Evolutionary conservation across 2,888 invertebrate genomes (phyloP).

Genomic region (Halictus quadricinctus): DNA sequence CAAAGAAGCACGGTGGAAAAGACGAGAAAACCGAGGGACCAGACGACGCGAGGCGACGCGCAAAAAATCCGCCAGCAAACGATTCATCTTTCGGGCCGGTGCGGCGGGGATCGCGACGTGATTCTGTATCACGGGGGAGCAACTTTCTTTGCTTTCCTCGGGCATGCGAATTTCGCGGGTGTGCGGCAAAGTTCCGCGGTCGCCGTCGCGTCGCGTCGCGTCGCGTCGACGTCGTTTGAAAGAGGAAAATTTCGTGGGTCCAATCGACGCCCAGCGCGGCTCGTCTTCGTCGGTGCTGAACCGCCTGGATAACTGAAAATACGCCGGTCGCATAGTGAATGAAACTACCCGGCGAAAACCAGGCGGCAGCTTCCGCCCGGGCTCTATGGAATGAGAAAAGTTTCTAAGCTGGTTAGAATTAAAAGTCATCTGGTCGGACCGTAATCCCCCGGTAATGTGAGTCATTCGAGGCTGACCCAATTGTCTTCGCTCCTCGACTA

Average conservation of each 20-base stretch:
- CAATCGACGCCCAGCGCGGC: slow-evolving; percentile 38
- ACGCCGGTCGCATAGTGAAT: slow-evolving; percentile 65
- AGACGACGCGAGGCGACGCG: slow-evolving; percentile 32
- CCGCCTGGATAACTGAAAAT: slow-evolving; percentile 63
- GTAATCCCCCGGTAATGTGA: slow-evolving; percentile 65
- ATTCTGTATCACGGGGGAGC: slow-evolving; percentile 50
- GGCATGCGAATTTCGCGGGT: slow-evolving; percentile 61
- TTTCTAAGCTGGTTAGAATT: slow-evolving; percentile 64
- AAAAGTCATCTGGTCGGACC: slow-evolving; percentile 63
- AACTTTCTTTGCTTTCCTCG: slow-evolving; percentile 51
- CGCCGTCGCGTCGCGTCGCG: neutral
- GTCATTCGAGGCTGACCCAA: slow-evolving; percentile 58
- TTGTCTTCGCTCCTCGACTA: slow-evolving; percentile 40
- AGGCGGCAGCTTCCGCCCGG: slow-evolving; percentile 35
- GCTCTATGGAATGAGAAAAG: slow-evolving; percentile 65
- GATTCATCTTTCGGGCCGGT: slow-evolving; percentile 63
- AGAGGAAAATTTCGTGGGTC: slow-evolving; percentile 52
- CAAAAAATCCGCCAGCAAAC: slow-evolving; percentile 57
- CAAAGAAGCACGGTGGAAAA: slow-evolving; percentile 28
- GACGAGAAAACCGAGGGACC: slow-evolving; percentile 6
- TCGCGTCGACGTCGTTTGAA: slow-evolving; percentile 7
- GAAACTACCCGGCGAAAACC: slow-evolving; percentile 54
- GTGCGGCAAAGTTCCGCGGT: slow-evolving; percentile 43
- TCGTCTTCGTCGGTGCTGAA: neutral
- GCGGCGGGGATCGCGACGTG: slow-evolving; percentile 68